These are phyloP conservation scores for Conchocele bisecta DNA, from an alignment of 2,888 invertebrate genomes.

Conservation along the genomic window DNA sequence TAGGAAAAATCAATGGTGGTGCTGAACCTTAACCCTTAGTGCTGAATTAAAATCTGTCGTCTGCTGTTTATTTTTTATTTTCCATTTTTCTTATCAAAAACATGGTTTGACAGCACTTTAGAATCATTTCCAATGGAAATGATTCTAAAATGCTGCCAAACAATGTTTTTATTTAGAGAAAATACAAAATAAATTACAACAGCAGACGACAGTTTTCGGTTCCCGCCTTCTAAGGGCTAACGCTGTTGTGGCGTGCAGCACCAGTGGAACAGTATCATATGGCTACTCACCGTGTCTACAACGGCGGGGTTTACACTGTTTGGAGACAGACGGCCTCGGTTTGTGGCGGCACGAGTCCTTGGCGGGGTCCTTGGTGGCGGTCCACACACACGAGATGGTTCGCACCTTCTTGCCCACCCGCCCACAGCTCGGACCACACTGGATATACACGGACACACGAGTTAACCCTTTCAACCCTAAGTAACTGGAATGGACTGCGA, in stretches of 20 bases:
- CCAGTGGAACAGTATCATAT: not conserved
- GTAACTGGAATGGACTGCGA: no score
- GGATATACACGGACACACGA: no score
- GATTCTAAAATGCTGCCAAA: not conserved
- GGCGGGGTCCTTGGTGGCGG: conserved; percentile 58
- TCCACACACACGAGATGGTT: conserved; percentile 71
- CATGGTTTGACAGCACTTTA: no score
- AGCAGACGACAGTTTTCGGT: not conserved
- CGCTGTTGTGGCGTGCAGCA: not conserved
- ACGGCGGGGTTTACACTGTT: conserved; percentile 61
- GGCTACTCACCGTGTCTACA: conserved; percentile 58
- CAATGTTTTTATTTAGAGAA: no score
- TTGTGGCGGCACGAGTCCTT: conserved; percentile 61
- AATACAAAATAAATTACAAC: no score
- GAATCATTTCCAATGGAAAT: not conserved
- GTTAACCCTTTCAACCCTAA: no score
- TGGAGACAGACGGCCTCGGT: conserved; percentile 63
- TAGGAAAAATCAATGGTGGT: no score
- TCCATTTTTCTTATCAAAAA: no score
- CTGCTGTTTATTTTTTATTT: no score
- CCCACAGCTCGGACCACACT: conserved; percentile 71
- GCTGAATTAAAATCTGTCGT: no score
- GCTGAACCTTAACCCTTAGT: no score
- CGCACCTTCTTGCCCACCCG: conserved; percentile 59
- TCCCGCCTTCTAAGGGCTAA: not conserved